Base-by-base conservation (phyloP, 2,888 invertebrate species). In the Drosophila borealis region DNA sequence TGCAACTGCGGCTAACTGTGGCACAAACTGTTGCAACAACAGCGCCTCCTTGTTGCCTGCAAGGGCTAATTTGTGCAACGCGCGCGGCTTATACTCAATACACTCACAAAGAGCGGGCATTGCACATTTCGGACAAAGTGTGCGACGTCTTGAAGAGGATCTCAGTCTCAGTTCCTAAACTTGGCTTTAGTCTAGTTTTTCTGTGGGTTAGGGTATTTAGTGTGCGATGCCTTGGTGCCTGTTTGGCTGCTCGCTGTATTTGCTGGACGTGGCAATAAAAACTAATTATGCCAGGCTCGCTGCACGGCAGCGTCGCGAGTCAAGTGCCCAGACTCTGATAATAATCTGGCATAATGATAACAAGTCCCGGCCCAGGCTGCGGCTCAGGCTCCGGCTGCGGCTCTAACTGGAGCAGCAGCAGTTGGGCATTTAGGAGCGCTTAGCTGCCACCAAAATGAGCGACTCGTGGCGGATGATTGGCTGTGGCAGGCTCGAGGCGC, bases 31-130 rank as follows among this genome's bases (percentile, higher is more conserved):
- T 45, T 54, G 67, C 62, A 39, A 46, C 70, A 60, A 57, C 77
- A 62, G 54, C 68, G 68, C 65, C 80, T 71, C 62, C 70, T 73
- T 63, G 66, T 78, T 77, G 74, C 83, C 88, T 84, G 88, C 90
- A 89, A 90, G 90, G 90, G 90, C 88, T 89, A 86, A 88, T 86
- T 84, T 84, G 81, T 88, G 63, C 81, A 74, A 55, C 57, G 83
- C 83, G 73, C 63, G 46, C 60, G 25, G 14, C 37, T 36, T 51
- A 14, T 17, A 33, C 9, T 9, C 2, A 13, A 54, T 65, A 67
- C 65, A 3, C 65, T 65, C 14, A 10, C 49, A 8, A 2, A 17
- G 13, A 8, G 4, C 3, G 36, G n/a, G 21, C 2, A 17, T 44
- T 21, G n/a, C n/a, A 11, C 6, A 8, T 17, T 14, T 17, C 4